Evolutionary conservation across 1,140 invertebrate species (phyloP), one percentile per base, ranked within the genome.

Genomic region (Zaprionus vittiger): DNA sequence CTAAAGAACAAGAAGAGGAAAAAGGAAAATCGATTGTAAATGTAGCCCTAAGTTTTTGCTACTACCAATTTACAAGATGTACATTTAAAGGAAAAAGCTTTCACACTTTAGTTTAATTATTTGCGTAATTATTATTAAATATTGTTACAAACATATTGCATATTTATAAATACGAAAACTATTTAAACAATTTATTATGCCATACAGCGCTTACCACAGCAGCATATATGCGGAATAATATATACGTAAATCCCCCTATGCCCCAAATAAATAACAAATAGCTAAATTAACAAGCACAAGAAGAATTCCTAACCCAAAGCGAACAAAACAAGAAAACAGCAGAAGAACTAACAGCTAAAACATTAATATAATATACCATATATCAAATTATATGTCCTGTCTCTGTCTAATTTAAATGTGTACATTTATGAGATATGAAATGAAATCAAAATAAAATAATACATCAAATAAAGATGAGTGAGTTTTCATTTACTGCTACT

Each of bases 81-180:
- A 89, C 77, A 89, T 90, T 90, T 79, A 78, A 90, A 77, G 81
- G 85, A 90, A 71, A 89, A 89, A 90, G 85, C 85, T 89, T 90
- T 89, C 81, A 89, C 85, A 89, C 85, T 89, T 89, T 89, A 89
- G 84, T 89, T 89, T 90, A 89, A 89, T 89, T 89, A 89, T 89
- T 89, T 89, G 84, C 84, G 66, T 87, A 89, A 89, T 84, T 83
- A 87, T 62, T 65, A 81, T 79, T 90, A 79, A 84, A 90, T 90
- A 89, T 89, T 89, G 84, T 89, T 89, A 89, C 75, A 89, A 89
- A 84, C 81, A 90, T 90, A 89, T 84, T 83, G 72, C 83, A 81
- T 85, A 87, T 84, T 89, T 89, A 87, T 89, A 89, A 71, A 49
- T 24, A 66, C 56, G 56, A 67, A 69, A 66, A 66, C 79, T 80